Conservation (phyloP, 2,888 invertebrate genomes). For the Noctua janthe region DNA sequence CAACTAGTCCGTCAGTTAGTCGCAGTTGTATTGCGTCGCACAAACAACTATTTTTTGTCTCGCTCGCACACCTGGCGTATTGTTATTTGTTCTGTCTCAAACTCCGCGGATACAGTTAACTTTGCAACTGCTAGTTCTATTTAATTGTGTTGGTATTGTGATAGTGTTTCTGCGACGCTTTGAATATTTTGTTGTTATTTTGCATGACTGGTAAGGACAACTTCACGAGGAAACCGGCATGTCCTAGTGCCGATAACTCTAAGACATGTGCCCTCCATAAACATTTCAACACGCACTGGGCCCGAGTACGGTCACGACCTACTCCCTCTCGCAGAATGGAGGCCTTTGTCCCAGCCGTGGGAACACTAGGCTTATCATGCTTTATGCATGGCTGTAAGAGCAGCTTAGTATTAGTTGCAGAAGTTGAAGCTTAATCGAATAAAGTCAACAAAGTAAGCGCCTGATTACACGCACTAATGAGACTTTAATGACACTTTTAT, state of each 20-base stretch:
- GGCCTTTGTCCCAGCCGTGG: neutral
- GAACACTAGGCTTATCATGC: neutral
- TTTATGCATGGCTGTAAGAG: neutral
- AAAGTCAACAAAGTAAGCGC: constrained; percentile 18
- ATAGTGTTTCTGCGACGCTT: neutral
- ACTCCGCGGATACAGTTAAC: constrained; percentile 11
- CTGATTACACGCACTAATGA: constrained; percentile 31
- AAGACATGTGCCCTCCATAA: neutral
- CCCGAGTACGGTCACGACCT: neutral
- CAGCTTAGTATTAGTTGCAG: neutral
- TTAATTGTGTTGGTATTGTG: constrained; percentile 18
- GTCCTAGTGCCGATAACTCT: no score
- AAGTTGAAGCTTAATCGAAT: neutral
- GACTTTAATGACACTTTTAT: constrained; percentile 34
- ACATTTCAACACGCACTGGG: neutral
- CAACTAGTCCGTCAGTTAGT: constrained; percentile 45
- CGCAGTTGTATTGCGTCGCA: constrained; percentile 17
- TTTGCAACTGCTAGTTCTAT: constrained; percentile 31
- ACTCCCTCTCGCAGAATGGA: neutral
- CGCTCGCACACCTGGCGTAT: constrained; percentile 17
- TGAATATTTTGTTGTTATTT: neutral
- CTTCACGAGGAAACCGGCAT: neutral
- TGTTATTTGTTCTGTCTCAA: constrained; percentile 26
- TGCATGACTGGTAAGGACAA: neutral
- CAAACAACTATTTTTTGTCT: constrained; percentile 33